Evolutionary conservation across 2,888 invertebrate genomes (phyloP), one percentile per base, ranked within the genome.

Genomic region (Drosophila histrio): DNA sequence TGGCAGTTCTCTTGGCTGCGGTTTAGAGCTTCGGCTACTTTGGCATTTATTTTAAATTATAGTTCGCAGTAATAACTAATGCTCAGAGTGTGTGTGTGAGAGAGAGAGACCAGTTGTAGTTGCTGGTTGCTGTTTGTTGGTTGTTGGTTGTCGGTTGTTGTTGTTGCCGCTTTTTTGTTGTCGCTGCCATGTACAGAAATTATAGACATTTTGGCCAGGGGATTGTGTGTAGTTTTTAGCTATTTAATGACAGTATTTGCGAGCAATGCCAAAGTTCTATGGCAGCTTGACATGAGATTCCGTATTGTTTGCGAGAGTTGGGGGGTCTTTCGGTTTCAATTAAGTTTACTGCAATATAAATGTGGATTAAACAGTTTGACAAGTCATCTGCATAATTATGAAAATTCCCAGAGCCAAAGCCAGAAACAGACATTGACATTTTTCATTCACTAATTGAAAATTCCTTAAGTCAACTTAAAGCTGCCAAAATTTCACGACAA

Each of bases 1-100:
- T 30, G 39, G 44, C 32, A 53, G 65, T 57, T 63, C 86, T 81
- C 56, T 70, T 66, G 50, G 46, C 70, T 81, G 80, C 69, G 87
- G 86, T 68, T 87, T 87, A 74, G 80, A 80, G 73, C 70, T 77
- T 58, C 62, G 81, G 86, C 86, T 81, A 81, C 88, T 81, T 81
- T 85, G 81, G 86, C 83, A 81, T 87, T 87, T 81, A 87, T 87
- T 81, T 81, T 81, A 87, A 81, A 81, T 81, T 81, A 81, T 81
- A 87, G 81, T 81, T 85, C 36, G 82, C 68, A 74, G 81, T 87
- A 81, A 81, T 81, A 81, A 87, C 87, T 85, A 81, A 81, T 81
- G 88, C 81, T 81, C 68, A 87, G 58, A 47, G 58, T 34, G 56
- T n/a, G 38, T n/a, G 34, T 17, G 32, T n/a, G 6, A 28, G 26